Conservation (phyloP, 2,797 vertebrate genomes). For the Peromyscus attwateri region DNA sequence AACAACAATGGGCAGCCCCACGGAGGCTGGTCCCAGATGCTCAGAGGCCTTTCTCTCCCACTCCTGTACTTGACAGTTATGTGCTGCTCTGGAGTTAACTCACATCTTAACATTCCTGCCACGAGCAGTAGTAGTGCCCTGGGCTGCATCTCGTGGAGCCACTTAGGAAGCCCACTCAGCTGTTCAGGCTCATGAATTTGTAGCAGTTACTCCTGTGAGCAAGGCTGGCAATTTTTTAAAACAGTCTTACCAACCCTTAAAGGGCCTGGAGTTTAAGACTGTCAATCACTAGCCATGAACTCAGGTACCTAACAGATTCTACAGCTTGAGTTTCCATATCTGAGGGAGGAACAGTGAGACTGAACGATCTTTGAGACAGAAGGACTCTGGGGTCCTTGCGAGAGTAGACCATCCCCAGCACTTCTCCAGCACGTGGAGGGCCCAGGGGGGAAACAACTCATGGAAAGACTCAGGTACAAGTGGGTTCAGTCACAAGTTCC, state of each 20-base stretch:
- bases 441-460: background rate
- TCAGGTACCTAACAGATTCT: background rate
- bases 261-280: background rate
- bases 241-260: background rate
- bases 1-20: background rate
- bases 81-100: no score
- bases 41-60: background rate
- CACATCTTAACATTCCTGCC: background rate
- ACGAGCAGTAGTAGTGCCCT: no score
- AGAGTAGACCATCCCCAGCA: background rate
- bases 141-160: fast-evolving
- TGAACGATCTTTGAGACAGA: background rate
- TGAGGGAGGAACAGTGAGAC: background rate
- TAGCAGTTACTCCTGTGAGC: background rate
- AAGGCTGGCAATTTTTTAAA: background rate
- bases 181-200: background rate
- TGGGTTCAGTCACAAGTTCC: background rate
- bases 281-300: background rate
- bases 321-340: background rate
- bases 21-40: no score
- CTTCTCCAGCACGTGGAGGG: background rate
- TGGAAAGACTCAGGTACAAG: background rate
- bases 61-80: background rate
- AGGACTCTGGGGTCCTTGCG: background rate
- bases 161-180: background rate